Evolutionary conservation across 35 echinoderm and acorn worm species (phyloP).

Genomic region (Hemicentrotus pulcherrimus): DNA sequence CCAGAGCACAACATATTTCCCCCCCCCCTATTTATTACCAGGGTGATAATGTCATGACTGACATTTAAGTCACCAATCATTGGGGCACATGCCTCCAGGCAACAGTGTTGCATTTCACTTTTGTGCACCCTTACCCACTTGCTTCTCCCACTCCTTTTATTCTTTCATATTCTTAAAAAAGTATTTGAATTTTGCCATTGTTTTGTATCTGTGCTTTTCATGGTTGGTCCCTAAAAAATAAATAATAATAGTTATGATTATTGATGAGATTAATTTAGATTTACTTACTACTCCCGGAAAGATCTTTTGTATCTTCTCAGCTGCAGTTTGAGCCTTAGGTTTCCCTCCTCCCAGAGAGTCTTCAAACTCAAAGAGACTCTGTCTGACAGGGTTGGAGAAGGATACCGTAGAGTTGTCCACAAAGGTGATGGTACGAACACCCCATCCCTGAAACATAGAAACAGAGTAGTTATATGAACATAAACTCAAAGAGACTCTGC

Average conservation of each 20-base stretch:
- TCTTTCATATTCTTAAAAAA: no score
- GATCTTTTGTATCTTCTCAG: conserved; percentile 92
- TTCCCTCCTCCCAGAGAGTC: conserved; percentile 89
- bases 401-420: conserved; percentile 92
- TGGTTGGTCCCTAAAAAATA: neutral
- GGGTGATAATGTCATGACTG: no score
- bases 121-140: no score
- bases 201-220: neutral
- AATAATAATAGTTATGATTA: no score
- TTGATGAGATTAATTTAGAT: neutral
- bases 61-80: no score
- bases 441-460: conserved; percentile 77
- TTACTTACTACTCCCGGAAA: conserved; percentile 95
- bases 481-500: conserved; percentile 96
- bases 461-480: neutral
- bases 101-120: no score
- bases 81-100: no score
- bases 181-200: no score
- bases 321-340: conserved; percentile 90
- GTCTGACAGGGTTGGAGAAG: conserved; percentile 95
- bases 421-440: conserved; percentile 85
- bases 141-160: no score
- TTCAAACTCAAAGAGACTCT: conserved; percentile 98
- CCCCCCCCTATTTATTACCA: no score
- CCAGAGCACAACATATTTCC: no score